phyloP scores from a whole-genome alignment of 1,140 invertebrate species.

The Drosophila asahinai region DNA sequence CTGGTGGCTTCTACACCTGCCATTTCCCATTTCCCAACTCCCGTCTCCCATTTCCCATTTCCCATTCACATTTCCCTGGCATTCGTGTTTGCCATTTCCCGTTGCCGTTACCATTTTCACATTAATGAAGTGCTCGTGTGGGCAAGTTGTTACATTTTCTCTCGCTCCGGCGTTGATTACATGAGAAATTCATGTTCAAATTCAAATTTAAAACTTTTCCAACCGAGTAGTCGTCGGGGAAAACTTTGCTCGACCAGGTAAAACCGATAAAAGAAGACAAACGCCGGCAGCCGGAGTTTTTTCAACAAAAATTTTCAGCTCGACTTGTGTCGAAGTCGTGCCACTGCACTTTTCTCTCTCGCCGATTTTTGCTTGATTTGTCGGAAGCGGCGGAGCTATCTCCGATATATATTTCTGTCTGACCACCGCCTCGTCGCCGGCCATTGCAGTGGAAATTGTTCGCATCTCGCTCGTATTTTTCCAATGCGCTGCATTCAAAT shows the following conservation, averaged over 20 bases:
- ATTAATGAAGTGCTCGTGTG: conserved; percentile 79
- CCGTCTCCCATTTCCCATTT: conserved; percentile 24
- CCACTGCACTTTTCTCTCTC: conserved; percentile 35
- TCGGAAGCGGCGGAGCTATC: conserved; percentile 15
- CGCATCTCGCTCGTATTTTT: conserved; percentile 29
- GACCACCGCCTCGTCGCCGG: conserved; percentile 39
- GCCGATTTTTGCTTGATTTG: conserved; percentile 41
- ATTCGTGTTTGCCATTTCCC: conserved; percentile 55
- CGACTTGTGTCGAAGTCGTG: conserved; percentile 48
- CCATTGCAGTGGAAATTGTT: conserved; percentile 61
- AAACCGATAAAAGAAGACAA: conserved; percentile 30
- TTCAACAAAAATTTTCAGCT: conserved; percentile 50
- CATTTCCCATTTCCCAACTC: conserved; percentile 27
- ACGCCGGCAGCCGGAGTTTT: conserved; percentile 18
- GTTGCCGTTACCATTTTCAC: conserved; percentile 53
- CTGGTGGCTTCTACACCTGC: conserved; percentile 16
- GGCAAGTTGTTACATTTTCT: conserved; percentile 55
- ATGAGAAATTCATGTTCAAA: conserved; percentile 79
- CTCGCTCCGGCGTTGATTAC: conserved; percentile 65
- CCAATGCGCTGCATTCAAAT: conserved; percentile 78
- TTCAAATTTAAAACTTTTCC: conserved; percentile 70
- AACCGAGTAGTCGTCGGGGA: conserved; percentile 6
- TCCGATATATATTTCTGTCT: conserved; percentile 34
- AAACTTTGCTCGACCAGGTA: conserved; percentile 45
- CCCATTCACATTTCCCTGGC: conserved; percentile 41